phyloP scores from a whole-genome alignment of 2,113 vertebrate species.

The Paratilapia polleni region DNA sequence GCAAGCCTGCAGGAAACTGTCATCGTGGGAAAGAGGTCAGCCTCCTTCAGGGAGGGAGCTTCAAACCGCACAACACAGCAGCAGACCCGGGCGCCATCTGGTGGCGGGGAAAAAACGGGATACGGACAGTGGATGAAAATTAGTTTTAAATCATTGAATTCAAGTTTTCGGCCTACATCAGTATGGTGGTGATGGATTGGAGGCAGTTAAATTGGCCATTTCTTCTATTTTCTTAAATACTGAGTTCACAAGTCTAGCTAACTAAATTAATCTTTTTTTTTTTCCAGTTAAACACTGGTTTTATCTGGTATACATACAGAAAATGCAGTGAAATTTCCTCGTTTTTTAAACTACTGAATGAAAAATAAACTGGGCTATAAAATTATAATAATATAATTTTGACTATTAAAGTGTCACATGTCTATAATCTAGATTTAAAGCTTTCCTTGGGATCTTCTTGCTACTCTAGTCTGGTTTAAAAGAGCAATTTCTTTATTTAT shows the following conservation, averaged over 20 bases:
- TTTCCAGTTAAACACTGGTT: neutral
- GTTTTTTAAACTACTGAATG: no score
- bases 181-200: neutral
- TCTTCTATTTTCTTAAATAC: neutral
- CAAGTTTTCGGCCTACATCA: neutral
- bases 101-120: conserved; percentile 16
- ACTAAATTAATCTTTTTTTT: neutral
- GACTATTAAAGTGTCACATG: neutral
- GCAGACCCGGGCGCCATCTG: conserved; percentile 45
- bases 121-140: no score
- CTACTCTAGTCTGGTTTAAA: neutral
- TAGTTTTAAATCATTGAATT: neutral
- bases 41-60: conserved; percentile 39
- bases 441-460: neutral
- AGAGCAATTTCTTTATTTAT: no score
- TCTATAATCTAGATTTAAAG: neutral
- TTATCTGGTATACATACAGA: neutral
- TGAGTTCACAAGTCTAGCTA: neutral
- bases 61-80: neutral
- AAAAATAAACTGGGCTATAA: no score
- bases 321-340: no score
- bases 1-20: conserved; percentile 73
- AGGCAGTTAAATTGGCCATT: fast-evolving
- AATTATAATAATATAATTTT: no score
- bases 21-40: conserved; percentile 70